Percentiles rank a stretch among this genome's conserved stretches.
These are phyloP conservation scores for Lanius ludovicianus DNA, from an alignment of 2,113 vertebrate genomes.

Conservation along the genomic window DNA sequence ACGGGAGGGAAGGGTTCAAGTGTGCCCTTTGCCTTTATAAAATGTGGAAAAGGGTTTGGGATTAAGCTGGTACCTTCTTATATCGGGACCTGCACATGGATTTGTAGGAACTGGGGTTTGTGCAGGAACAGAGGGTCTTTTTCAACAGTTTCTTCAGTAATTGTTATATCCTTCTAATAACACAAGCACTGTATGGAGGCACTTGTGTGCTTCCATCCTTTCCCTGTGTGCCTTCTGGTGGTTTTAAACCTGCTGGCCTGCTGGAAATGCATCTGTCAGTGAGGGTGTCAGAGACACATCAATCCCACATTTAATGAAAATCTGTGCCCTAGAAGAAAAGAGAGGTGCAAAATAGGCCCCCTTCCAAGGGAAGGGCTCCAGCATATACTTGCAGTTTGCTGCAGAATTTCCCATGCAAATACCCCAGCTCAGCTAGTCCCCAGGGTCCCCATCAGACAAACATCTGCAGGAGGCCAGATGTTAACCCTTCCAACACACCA, in stretches of 20 bases:
- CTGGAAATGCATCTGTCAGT: neutral
- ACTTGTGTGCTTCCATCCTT: neutral
- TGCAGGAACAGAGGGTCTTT: neutral
- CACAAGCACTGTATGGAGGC: neutral
- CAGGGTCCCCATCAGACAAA: neutral
- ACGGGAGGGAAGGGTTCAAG: neutral
- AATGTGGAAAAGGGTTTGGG: neutral
- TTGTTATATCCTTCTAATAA: neutral
- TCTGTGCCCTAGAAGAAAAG: neutral
- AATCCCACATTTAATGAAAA: neutral
- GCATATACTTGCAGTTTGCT: neutral
- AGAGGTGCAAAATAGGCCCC: neutral
- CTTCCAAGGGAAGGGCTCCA: neutral
- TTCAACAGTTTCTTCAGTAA: neutral
- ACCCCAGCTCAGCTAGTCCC: neutral
- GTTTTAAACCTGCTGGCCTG: neutral
- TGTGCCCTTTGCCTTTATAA: neutral
- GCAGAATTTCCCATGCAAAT: neutral
- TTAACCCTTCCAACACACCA: neutral
- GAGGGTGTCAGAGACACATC: neutral
- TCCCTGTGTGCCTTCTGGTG: neutral
- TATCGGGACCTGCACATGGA: neutral
- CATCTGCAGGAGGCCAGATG: neutral
- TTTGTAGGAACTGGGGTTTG: neutral
- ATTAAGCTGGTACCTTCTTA: neutral